These are phyloP conservation scores for Beris morrisii DNA, from an alignment of 2,888 invertebrate genomes.

Conservation along the genomic window DNA sequence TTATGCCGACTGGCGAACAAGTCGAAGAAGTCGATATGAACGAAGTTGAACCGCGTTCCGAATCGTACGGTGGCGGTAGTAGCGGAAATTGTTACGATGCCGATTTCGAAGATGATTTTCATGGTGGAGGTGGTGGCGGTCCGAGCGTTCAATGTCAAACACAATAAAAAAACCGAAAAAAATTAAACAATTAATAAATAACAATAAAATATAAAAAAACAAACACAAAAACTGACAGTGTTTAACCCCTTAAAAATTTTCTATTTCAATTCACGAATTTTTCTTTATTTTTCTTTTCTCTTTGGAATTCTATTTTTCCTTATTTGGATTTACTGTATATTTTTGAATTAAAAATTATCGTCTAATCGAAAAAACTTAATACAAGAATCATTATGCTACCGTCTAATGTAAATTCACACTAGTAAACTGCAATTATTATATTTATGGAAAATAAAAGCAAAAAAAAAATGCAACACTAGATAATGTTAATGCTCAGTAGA, in stretches of 20 bases:
- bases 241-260: conserved; percentile 16
- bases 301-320: background rate
- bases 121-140: conserved; percentile 53
- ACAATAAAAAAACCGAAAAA: no score
- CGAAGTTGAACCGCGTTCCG: conserved; percentile 73
- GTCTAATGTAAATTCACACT: no score
- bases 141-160: conserved; percentile 79
- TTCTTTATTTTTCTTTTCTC: background rate
- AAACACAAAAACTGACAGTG: conserved; percentile 5
- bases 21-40: conserved; percentile 84
- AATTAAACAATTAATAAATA: conserved; percentile 7
- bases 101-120: conserved; percentile 52
- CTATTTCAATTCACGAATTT: conserved; percentile 10
- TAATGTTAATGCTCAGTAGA: no score
- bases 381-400: no score
- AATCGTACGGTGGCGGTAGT: conserved; percentile 67
- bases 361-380: no score
- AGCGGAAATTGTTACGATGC: conserved; percentile 61
- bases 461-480: no score
- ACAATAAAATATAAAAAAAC: background rate
- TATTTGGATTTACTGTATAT: no score
- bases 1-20: conserved; percentile 75
- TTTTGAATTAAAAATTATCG: no score
- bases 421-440: no score
- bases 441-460: no score